Evolutionary conservation across 1,140 invertebrate genomes (phyloP).

Genomic region (Ostrea denselamellosa): DNA sequence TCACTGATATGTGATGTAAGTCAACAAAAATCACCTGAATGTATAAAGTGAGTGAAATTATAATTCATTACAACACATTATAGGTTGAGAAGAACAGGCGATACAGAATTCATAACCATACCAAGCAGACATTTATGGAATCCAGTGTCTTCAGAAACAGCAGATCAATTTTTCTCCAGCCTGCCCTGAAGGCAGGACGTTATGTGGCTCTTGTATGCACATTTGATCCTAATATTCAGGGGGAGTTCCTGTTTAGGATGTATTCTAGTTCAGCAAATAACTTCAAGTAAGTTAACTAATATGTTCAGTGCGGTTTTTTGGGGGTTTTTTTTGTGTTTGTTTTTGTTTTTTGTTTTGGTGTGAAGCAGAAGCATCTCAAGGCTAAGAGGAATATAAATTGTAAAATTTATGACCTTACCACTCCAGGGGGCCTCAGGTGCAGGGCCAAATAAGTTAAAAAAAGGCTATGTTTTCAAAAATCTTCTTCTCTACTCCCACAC

Average conservation of each 20-base stretch:
- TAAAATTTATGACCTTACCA: too few relatives aligned
- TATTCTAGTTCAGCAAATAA: conserved; percentile 79
- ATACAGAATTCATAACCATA: conserved; percentile 81
- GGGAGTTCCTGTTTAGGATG: conserved; percentile 82
- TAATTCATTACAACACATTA: not conserved
- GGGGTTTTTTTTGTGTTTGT: too few relatives aligned
- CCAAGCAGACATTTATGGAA: conserved; percentile 74
- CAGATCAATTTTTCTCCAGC: conserved; percentile 80
- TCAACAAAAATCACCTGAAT: too few relatives aligned
- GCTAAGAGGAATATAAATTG: too few relatives aligned
- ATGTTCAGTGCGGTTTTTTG: too few relatives aligned
- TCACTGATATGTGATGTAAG: too few relatives aligned
- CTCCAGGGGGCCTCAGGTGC: too few relatives aligned
- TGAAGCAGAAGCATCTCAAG: too few relatives aligned
- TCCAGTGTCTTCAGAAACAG: conserved; percentile 81
- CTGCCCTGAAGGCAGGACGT: conserved; percentile 80
- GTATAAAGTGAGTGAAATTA: not conserved
- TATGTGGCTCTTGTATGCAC: conserved; percentile 85
- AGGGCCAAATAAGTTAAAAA: too few relatives aligned
- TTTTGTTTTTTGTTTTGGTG: too few relatives aligned
- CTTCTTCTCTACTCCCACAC: too few relatives aligned
- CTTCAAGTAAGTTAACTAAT: conserved; percentile 70
- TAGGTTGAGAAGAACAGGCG: conserved; percentile 83
- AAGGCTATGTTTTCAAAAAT: too few relatives aligned
- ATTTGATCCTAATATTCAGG: conserved; percentile 82